phyloP scores from a whole-genome alignment of 2,888 invertebrate species.

The Hoplodrina ambigua region DNA sequence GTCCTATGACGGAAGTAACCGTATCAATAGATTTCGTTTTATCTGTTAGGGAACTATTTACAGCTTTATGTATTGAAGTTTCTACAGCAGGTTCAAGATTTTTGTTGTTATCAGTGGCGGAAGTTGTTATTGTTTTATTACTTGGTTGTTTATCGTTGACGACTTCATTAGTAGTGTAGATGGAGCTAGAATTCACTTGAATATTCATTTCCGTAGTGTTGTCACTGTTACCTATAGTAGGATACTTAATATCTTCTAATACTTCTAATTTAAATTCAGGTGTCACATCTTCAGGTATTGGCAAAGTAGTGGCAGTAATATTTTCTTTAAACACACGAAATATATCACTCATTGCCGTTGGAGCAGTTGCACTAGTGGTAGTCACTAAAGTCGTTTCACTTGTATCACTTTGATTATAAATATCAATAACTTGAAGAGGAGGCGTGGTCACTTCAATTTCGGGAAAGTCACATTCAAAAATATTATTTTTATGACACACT shows the following conservation, averaged over 20 bases:
- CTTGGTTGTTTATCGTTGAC: conserved; percentile 10
- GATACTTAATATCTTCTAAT: conserved; percentile 11
- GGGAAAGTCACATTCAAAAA: conserved; percentile 83
- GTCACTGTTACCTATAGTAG: neutral
- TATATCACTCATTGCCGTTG: conserved; percentile 10
- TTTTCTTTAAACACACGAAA: conserved; percentile 23
- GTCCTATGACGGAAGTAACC: conserved; percentile 23
- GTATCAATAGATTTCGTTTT: conserved; percentile 27
- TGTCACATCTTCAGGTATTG: conserved; percentile 24
- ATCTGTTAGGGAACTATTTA: conserved; percentile 9
- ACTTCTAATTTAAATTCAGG: conserved; percentile 15
- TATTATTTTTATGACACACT: conserved; percentile 76
- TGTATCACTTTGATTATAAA: conserved; percentile 44
- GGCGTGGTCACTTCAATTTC: conserved; percentile 35
- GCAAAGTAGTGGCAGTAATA: conserved; percentile 9
- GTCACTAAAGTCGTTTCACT: conserved; percentile 30
- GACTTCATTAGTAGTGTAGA: conserved; percentile 2
- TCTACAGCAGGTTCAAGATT: conserved; percentile 2
- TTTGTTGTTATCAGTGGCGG: conserved; percentile 1
- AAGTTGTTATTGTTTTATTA: conserved; percentile 21
- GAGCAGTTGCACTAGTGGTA: conserved; percentile 34
- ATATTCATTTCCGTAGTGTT: conserved; percentile 3
- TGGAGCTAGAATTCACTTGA: conserved; percentile 14
- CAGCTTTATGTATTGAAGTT: conserved; percentile 11
- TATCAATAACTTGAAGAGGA: conserved; percentile 38